Evolutionary conservation across 2,888 invertebrate genomes (phyloP), one percentile per base, ranked within the genome.

Genomic region (Chorisops tibialis): DNA sequence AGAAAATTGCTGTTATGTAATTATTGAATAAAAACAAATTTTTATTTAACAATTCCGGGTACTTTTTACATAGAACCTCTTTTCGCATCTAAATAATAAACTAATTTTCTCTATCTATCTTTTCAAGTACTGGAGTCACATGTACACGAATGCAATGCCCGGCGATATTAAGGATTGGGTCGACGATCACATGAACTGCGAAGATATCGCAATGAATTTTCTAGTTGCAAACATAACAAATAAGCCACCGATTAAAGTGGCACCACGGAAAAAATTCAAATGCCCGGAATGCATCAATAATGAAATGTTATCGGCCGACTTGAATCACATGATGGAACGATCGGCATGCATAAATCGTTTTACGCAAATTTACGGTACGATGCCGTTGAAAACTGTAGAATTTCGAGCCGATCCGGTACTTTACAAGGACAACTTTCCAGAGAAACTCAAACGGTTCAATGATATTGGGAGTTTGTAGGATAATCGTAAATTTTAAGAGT

Each of bases 141-240:
- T 95, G 80, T 97, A 96, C 76, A 94, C 95, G 18, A 86, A 89
- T 70, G 84, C 86, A 45, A 88, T 97, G 89, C 94, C 96, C 0
- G 83, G 85, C 1, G 86, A 88, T 70, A 88, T 96, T 45, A 87
- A 89, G 63, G 81, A 86, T 59, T 96, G 93, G 92, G 96, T 96
- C 1, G 96, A 97, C 75, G 88, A 91, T 14, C 89, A 92, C 73
- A 96, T 96, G 91, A 97, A 97, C 79, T 97, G 96, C 75, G 97
- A 97, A 77, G 96, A 97, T 74, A 95, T 97, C 69, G 96, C 96
- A 1, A 96, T 97, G 94, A 97, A 97, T 79, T 97, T 96, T 79
- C 84, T 97, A 4, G 91, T 97, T 30, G 90, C 96, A 2, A 96
- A 96, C 75, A 79, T 91, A 16, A 96, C 96, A 0, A 89, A 92